phyloP scores from a whole-genome alignment of 2,797 vertebrate species.

The Takifugu rubripes region DNA sequence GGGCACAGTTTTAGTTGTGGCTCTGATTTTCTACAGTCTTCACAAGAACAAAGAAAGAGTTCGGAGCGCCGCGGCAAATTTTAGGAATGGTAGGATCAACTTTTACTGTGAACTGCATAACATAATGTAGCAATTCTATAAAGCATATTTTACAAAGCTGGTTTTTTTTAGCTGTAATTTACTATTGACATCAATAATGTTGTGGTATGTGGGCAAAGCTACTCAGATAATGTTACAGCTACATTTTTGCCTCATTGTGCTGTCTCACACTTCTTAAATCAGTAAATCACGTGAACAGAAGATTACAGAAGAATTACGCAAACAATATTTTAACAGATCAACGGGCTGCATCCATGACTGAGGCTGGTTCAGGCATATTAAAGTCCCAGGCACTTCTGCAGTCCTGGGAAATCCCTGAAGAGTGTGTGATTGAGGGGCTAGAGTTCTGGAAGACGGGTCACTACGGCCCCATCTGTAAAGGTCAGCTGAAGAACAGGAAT shows the following conservation, averaged over 20 bases:
- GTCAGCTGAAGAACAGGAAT: conserved; percentile 45
- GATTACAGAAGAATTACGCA: too few relatives aligned
- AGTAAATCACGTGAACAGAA: too few relatives aligned
- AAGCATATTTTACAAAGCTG: neutral
- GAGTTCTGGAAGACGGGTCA: conserved; percentile 59
- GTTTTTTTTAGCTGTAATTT: too few relatives aligned
- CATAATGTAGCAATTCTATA: neutral
- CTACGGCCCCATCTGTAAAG: conserved; percentile 64
- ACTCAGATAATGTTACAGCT: too few relatives aligned
- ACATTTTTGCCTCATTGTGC: too few relatives aligned
- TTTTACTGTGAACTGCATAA: neutral
- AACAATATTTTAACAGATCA: conserved; percentile 27
- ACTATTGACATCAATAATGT: too few relatives aligned
- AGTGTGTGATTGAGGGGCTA: conserved; percentile 51
- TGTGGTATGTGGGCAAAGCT: neutral
- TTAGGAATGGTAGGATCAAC: conserved; percentile 17
- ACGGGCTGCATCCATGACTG: conserved; percentile 17
- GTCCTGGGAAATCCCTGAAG: conserved; percentile 61
- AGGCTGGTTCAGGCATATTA: conserved; percentile 7
- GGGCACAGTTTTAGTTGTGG: conserved; percentile 58
- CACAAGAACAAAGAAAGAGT: conserved; percentile 39
- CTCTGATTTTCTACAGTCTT: conserved; percentile 59
- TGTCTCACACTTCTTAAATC: neutral
- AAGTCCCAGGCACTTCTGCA: conserved; percentile 34
- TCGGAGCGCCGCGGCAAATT: conserved; percentile 2